These are phyloP conservation scores for Pangasius larnaudii DNA, from an alignment of 2,797 vertebrate species.

Conservation along the genomic window DNA sequence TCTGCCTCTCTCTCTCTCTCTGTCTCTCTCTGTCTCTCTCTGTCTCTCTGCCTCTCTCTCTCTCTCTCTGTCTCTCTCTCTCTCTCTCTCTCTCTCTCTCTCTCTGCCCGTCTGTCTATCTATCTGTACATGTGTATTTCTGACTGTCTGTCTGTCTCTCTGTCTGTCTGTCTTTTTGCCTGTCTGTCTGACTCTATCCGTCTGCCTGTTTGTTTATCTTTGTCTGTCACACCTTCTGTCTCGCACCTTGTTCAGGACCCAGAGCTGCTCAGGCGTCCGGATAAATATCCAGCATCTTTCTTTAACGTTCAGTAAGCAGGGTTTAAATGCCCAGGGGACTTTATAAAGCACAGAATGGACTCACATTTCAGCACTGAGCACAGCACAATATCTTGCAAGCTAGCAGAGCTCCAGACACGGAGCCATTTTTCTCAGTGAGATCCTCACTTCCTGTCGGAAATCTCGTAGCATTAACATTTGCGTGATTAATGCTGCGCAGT, in stretches of 20 bases:
- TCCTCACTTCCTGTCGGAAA: constrained; percentile 11
- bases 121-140: background rate
- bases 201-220: background rate
- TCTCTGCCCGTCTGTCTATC: background rate
- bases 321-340: background rate
- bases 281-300: background rate
- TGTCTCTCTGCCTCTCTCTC: background rate
- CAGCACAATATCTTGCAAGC: constrained; percentile 1
- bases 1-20: background rate
- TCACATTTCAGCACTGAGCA: constrained; percentile 1
- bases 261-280: background rate
- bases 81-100: background rate
- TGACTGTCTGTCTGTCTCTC: background rate
- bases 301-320: constrained; percentile 2
- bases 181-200: background rate
- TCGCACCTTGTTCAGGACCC: background rate
- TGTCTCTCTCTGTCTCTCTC: background rate
- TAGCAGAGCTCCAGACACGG: background rate
- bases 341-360: background rate
- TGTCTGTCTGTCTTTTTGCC: background rate
- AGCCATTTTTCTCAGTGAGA: background rate
- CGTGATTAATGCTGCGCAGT: background rate
- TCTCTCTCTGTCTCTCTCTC: background rate
- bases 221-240: background rate
- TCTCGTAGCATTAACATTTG: background rate